phyloP scores from a whole-genome alignment of 2,797 vertebrate genomes.

The Galago senegalensis region DNA sequence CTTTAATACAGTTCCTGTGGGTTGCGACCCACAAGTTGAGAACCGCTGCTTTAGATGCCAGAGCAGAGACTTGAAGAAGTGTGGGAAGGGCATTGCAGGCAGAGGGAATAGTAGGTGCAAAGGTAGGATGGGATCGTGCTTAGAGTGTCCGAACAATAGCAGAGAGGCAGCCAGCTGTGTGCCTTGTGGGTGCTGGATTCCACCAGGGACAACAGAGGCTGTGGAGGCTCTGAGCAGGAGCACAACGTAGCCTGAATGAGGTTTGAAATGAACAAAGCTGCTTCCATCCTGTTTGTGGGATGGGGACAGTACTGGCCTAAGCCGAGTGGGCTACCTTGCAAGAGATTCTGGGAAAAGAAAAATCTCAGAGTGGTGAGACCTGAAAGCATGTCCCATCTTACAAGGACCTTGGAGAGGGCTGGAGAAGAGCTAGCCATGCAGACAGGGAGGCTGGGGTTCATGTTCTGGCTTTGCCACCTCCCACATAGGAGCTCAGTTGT shows the following conservation, averaged over 20 bases:
- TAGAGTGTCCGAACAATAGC: background rate
- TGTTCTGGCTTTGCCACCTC: background rate
- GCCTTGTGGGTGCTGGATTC: background rate
- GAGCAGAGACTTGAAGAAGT: background rate
- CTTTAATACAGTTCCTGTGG: no score
- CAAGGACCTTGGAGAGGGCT: background rate
- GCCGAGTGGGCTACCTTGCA: background rate
- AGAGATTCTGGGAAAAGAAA: background rate
- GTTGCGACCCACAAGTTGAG: no score
- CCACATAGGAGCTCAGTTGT: background rate
- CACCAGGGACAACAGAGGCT: rapidly evolving
- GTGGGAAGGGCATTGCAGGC: background rate
- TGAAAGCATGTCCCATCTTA: background rate
- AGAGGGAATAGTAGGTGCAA: background rate
- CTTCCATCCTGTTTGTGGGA: rapidly evolving
- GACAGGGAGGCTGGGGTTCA: background rate
- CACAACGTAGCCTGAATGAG: no score
- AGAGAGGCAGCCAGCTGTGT: rapidly evolving
- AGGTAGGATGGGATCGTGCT: background rate
- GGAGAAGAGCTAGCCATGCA: background rate
- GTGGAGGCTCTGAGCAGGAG: background rate
- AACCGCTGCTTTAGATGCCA: no score
- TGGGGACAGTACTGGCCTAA: rapidly evolving
- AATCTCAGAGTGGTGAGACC: background rate
- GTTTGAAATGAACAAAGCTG: background rate